These are phyloP conservation scores for Siderastrea siderea DNA, from an alignment of 92 coral and sea anemone species.

Conservation along the genomic window DNA sequence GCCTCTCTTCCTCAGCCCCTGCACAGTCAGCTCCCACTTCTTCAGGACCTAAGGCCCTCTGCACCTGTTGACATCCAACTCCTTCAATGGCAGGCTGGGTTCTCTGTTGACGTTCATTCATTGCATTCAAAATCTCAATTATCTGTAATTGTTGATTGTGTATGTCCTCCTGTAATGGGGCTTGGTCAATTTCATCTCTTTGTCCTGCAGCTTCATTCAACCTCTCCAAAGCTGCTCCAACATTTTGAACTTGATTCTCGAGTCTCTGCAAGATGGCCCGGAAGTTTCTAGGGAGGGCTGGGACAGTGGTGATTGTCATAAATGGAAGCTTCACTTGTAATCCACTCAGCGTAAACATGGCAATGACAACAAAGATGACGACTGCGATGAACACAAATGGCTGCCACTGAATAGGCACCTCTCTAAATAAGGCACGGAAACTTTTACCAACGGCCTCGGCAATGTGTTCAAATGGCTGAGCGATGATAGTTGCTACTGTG, in stretches of 20 bases:
- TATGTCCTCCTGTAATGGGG: constrained; percentile 21
- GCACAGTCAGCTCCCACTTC: constrained; percentile 16
- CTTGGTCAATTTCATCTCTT: constrained; percentile 31
- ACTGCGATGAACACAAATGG: constrained; percentile 85
- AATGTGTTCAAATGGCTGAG: constrained; percentile 87
- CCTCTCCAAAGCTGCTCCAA: neutral
- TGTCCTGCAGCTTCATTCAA: constrained; percentile 14
- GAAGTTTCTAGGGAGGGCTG: constrained; percentile 39
- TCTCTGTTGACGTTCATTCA: constrained; percentile 35
- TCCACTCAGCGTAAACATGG: constrained; percentile 78
- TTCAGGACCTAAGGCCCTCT: constrained; percentile 38
- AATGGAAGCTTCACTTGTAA: constrained; percentile 72
- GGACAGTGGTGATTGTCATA: constrained; percentile 53
- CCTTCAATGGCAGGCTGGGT: constrained; percentile 17
- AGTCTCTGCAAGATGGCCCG: constrained; percentile 46
- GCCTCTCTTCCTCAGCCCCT: constrained; percentile 28
- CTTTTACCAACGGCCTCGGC: constrained; percentile 96
- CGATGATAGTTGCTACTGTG: constrained; percentile 83
- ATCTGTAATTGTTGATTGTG: neutral
- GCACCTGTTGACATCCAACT: constrained; percentile 14
- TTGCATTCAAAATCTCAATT: constrained; percentile 17
- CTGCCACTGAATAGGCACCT: constrained; percentile 97
- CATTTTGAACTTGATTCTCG: constrained; percentile 45
- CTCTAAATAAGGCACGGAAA: constrained; percentile 89
- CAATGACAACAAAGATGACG: constrained; percentile 61